phyloP scores from a whole-genome alignment of 1,140 invertebrate genomes.

The Protaetia brevitarsis region DNA sequence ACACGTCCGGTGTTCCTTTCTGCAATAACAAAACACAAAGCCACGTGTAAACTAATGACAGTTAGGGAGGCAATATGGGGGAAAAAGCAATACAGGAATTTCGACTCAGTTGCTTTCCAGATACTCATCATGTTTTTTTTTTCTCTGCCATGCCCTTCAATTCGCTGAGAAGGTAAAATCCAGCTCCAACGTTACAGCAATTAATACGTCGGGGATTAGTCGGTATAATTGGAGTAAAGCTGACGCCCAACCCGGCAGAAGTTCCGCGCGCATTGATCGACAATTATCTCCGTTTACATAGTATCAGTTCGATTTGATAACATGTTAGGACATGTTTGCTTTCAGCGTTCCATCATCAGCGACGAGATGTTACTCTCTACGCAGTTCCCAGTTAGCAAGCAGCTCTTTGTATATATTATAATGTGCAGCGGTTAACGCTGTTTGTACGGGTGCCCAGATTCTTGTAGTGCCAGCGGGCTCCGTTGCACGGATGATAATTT shows the following conservation, averaged over 20 bases:
- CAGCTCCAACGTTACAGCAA: background rate
- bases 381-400: background rate
- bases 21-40: background rate
- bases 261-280: background rate
- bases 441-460: too few species aligned
- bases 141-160: background rate
- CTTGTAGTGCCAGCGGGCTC: too few species aligned
- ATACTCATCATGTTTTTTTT: background rate
- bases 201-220: constrained; percentile 14
- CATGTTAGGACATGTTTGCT: constrained; percentile 12
- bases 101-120: background rate
- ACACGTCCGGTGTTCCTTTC: background rate
- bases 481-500: too few species aligned
- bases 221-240: constrained; percentile 12
- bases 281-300: constrained; percentile 18
- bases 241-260: background rate
- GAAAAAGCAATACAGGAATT: background rate
- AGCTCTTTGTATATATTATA: background rate
- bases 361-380: background rate
- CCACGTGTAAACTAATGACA: background rate
- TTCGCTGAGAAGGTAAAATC: background rate
- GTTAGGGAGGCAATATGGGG: background rate
- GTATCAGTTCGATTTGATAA: constrained; percentile 18
- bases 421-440: too few species aligned
- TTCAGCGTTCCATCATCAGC: too few species aligned